phyloP scores from a whole-genome alignment of 2,113 vertebrate species.

The Benitochromis conjunctus region DNA sequence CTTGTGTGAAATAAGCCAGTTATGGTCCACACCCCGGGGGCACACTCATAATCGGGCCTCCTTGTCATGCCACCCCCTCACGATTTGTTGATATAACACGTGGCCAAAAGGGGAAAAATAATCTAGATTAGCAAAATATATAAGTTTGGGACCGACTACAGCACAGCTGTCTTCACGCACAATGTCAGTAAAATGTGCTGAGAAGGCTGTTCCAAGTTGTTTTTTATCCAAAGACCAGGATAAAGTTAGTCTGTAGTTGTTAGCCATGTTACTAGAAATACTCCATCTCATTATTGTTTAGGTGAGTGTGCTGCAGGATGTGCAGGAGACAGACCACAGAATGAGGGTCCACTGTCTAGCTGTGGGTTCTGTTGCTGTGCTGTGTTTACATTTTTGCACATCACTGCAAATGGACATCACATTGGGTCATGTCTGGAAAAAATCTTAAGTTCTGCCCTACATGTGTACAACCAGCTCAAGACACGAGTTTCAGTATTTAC shows the following conservation, averaged over 20 bases:
- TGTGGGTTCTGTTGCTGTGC: background rate
- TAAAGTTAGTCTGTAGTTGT: background rate
- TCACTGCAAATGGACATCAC: background rate
- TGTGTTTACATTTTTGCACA: background rate
- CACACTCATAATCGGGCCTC: background rate
- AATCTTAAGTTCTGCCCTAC: background rate
- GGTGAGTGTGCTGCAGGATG: background rate
- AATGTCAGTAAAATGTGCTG: background rate
- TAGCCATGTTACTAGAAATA: background rate
- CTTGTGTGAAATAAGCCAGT: background rate
- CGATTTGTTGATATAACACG: background rate
- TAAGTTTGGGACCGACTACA: background rate
- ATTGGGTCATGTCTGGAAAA: background rate
- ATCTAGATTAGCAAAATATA: background rate
- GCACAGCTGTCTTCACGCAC: background rate
- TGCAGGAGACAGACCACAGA: background rate
- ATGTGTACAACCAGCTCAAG: background rate
- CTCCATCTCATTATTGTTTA: background rate
- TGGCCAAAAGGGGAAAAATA: background rate
- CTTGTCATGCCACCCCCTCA: background rate
- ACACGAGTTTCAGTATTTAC: background rate
- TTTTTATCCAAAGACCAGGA: background rate
- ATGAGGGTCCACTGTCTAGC: background rate
- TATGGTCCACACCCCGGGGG: background rate
- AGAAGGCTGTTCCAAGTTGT: background rate